These are phyloP conservation scores for Acanthosepion lycidas DNA, from an alignment of 2,888 invertebrate genomes.

Conservation along the genomic window DNA sequence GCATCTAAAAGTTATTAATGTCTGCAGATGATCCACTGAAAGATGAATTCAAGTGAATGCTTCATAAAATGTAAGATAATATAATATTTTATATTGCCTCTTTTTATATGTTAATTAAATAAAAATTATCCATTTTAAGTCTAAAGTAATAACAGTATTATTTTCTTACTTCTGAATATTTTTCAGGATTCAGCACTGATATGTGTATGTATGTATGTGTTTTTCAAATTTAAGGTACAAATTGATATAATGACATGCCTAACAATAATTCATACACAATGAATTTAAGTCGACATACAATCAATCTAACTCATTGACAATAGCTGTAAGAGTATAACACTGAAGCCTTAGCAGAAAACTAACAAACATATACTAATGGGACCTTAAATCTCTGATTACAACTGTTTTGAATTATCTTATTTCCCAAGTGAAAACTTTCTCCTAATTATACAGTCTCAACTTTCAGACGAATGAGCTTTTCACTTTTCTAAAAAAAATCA, in stretches of 20 bases:
- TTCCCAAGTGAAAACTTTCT: conserved; percentile 11
- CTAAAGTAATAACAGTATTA: too few relatives aligned
- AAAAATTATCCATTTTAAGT: too few relatives aligned
- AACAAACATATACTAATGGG: neutral
- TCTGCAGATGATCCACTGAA: too few relatives aligned
- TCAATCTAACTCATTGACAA: neutral
- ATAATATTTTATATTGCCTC: too few relatives aligned
- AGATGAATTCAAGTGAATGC: too few relatives aligned
- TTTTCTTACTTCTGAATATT: too few relatives aligned
- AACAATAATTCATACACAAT: neutral
- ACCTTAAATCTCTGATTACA: conserved; percentile 33
- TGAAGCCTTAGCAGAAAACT: neutral
- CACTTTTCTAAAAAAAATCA: neutral
- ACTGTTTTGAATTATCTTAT: conserved; percentile 11
- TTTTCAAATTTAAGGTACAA: neutral
- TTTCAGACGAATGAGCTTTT: neutral
- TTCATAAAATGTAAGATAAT: too few relatives aligned
- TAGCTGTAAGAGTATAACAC: neutral
- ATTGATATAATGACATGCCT: neutral
- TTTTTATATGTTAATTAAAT: too few relatives aligned
- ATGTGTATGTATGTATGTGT: too few relatives aligned
- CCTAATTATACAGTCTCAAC: conserved; percentile 33
- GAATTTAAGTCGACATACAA: neutral
- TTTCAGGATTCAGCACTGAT: too few relatives aligned
- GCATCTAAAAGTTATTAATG: too few relatives aligned